phyloP scores from a whole-genome alignment of 2,797 vertebrate genomes.

The Amblyopsis hoosieri region DNA sequence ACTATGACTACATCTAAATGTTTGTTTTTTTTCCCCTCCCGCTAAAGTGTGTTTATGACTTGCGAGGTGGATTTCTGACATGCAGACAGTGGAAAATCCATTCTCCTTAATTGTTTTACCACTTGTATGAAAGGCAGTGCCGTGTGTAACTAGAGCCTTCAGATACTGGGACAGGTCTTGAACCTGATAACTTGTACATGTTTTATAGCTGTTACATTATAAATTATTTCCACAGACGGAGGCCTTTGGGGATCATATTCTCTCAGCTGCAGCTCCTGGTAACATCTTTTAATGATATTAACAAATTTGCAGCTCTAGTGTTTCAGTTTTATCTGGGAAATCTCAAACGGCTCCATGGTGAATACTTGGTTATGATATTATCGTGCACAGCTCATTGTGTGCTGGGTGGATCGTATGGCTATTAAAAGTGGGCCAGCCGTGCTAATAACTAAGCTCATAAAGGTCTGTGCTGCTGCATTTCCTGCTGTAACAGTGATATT shows the following conservation, averaged over 20 bases:
- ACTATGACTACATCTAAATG: slow-evolving; percentile 19
- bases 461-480: slow-evolving; percentile 74
- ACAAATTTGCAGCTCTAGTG: slow-evolving; percentile 96
- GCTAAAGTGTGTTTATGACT: slow-evolving; percentile 52
- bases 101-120: slow-evolving; percentile 95
- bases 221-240: slow-evolving; percentile 95
- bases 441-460: slow-evolving; percentile 81
- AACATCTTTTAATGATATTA: slow-evolving; percentile 99
- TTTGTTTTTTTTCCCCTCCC: background rate
- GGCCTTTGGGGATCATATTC: slow-evolving; percentile 88
- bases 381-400: slow-evolving; percentile 83
- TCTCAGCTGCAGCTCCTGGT: slow-evolving; percentile 92
- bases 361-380: slow-evolving; percentile 97
- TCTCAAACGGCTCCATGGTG: slow-evolving; percentile 96
- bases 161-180: slow-evolving; percentile 86
- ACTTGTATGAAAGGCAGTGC: slow-evolving; percentile 80
- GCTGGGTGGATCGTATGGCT: slow-evolving; percentile 82
- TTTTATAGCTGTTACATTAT: slow-evolving; percentile 98
- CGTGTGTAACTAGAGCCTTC: slow-evolving; percentile 85
- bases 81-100: slow-evolving; percentile 84
- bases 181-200: slow-evolving; percentile 95
- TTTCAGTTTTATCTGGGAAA: slow-evolving; percentile 97
- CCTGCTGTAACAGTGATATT: slow-evolving; percentile 75
- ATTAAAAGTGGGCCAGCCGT: slow-evolving; percentile 77
- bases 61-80: slow-evolving; percentile 48